Conservation (phyloP, 2,113 vertebrate genomes). For the Mastomys natalensis region DNA sequence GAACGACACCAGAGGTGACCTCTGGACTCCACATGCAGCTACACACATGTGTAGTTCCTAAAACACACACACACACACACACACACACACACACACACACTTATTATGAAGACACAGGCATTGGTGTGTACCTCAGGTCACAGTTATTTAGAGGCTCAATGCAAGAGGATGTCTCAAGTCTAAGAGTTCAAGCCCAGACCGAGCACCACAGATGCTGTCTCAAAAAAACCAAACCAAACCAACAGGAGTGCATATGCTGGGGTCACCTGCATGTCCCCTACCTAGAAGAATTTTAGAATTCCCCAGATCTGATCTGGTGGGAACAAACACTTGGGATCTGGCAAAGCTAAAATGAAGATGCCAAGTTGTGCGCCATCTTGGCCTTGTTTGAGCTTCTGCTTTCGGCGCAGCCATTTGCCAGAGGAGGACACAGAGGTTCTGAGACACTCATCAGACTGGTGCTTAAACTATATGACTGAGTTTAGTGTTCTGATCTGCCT, state of each 20-base stretch:
- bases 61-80: background rate
- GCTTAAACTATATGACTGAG: background rate
- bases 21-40: background rate
- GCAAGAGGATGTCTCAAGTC: background rate
- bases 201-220: background rate
- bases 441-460: background rate
- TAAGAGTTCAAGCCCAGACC: background rate
- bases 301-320: background rate
- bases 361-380: fast-evolving
- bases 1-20: background rate
- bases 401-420: background rate
- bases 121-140: background rate
- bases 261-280: fast-evolving
- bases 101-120: background rate
- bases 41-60: background rate
- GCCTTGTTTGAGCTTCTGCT: background rate
- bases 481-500: background rate
- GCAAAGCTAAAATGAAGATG: background rate
- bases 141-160: background rate
- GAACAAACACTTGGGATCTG: background rate
- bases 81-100: background rate
- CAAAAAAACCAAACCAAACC: background rate
- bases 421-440: background rate
- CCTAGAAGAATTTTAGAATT: background rate
- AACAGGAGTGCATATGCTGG: background rate